These are phyloP conservation scores for Tenodera sinensis DNA, from an alignment of 2,888 invertebrate genomes.

Conservation along the genomic window DNA sequence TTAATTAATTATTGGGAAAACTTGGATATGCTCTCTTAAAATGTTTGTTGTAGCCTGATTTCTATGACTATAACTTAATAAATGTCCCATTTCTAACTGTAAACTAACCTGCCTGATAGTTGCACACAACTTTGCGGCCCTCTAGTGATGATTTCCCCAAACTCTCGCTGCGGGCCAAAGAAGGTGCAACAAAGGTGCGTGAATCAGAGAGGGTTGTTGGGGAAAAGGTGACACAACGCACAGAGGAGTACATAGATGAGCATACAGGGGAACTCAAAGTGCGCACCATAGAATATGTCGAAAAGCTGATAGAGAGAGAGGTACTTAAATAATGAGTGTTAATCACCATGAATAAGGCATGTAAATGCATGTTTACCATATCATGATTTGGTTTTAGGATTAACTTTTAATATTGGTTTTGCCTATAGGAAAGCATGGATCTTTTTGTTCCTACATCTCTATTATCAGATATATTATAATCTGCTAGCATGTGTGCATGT, in stretches of 20 bases:
- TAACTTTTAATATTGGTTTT: not conserved
- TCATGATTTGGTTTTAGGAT: not conserved
- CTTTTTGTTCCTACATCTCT: not conserved
- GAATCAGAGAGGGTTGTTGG: constrained; percentile 87
- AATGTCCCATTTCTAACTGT: constrained; percentile 16
- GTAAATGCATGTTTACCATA: not conserved
- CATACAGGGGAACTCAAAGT: constrained; percentile 80
- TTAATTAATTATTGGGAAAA: not conserved
- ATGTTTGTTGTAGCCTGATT: not conserved
- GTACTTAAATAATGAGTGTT: constrained; percentile 49
- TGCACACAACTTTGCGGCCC: constrained; percentile 47
- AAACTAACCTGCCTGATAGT: constrained; percentile 26
- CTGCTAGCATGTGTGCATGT: too few relatives aligned
- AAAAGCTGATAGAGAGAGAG: constrained; percentile 94
- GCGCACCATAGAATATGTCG: constrained; percentile 89
- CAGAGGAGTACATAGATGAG: constrained; percentile 85
- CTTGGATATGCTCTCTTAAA: not conserved
- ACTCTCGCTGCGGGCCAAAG: constrained; percentile 82
- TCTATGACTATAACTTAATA: not conserved
- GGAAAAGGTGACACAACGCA: constrained; percentile 80
- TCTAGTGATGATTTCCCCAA: constrained; percentile 71
- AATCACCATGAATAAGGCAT: not conserved
- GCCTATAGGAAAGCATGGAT: not conserved
- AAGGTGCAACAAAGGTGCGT: constrained; percentile 78
- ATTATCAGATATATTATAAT: too few relatives aligned